Evolutionary conservation across 2,888 invertebrate genomes (phyloP).

Genomic region (Drepanosiphum platanoidis): DNA sequence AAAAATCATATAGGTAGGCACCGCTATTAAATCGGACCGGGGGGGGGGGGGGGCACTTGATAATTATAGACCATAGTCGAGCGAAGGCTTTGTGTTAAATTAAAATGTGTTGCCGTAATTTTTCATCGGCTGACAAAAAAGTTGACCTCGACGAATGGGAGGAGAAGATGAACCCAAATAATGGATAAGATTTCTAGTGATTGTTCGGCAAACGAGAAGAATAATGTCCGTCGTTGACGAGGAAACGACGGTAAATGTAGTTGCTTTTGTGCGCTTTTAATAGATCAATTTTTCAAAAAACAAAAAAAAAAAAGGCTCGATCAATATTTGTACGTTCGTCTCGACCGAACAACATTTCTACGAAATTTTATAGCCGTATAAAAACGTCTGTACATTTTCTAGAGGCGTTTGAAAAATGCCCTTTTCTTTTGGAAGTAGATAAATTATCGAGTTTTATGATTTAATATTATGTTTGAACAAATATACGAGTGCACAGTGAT

Average conservation of each 20-base stretch:
- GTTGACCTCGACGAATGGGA: background rate
- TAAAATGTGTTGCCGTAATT: background rate
- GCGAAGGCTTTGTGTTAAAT: background rate
- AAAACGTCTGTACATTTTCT: background rate
- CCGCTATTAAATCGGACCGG: too few relatives aligned
- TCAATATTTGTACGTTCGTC: constrained; percentile 12
- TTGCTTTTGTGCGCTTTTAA: constrained; percentile 35
- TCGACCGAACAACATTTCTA: background rate
- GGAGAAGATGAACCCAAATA: constrained; percentile 33
- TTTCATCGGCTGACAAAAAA: background rate
- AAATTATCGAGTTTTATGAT: too few relatives aligned
- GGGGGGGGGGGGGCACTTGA: too few relatives aligned
- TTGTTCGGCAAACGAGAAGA: constrained; percentile 25
- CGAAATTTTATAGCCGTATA: background rate
- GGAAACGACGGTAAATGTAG: constrained; percentile 34
- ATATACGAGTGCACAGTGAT: too few relatives aligned
- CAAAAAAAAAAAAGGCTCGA: constrained; percentile 18
- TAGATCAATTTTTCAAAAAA: constrained; percentile 50
- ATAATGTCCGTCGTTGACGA: constrained; percentile 19
- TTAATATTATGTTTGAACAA: too few relatives aligned
- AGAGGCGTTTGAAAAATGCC: background rate
- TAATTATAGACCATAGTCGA: background rate
- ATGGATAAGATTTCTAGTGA: constrained; percentile 44
- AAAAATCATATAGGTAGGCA: too few relatives aligned
- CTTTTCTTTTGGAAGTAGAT: background rate